A percentile compares a stretch with the other conserved stretches of the same genome.
phyloP scores from a whole-genome alignment of 2,797 vertebrate genomes.

The Loriculus beryllinus region DNA sequence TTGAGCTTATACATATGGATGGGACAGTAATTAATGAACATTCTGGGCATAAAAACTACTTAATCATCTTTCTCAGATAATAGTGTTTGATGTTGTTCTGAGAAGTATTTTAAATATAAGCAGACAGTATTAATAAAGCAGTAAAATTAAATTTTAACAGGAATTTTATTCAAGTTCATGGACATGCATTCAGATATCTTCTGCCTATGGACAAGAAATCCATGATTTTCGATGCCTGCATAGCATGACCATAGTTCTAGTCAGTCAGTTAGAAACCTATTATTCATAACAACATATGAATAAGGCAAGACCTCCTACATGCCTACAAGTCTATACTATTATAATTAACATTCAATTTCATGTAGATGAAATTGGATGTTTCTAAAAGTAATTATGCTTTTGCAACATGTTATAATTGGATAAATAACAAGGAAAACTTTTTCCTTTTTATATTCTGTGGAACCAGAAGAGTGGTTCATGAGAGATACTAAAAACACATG shows the following conservation, averaged over 20 bases:
- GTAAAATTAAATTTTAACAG: not conserved
- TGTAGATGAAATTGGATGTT: not conserved
- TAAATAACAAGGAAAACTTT: not conserved
- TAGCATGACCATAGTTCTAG: not conserved
- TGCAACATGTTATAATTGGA: not conserved
- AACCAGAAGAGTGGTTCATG: not conserved
- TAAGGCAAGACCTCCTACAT: not conserved
- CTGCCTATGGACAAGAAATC: not conserved
- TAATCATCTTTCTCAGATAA: slow-evolving; percentile 38
- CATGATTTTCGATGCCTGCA: not conserved
- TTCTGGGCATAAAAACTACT: slow-evolving; percentile 34
- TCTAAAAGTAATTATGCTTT: slow-evolving; percentile 11
- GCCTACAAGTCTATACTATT: not conserved
- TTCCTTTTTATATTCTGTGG: not conserved
- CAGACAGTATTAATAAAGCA: slow-evolving; percentile 7
- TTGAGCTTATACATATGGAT: slow-evolving; percentile 53
- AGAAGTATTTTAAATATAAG: slow-evolving; percentile 33
- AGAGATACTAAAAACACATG: not conserved
- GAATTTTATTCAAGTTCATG: slow-evolving; percentile 1
- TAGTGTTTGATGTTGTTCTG: slow-evolving; percentile 31
- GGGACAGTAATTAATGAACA: slow-evolving; percentile 25
- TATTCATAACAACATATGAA: not conserved
- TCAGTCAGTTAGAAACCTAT: not conserved
- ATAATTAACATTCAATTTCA: not conserved
- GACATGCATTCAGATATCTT: slow-evolving; percentile 19